Conservation (phyloP, 2,888 invertebrate species). For the Nomada flava region DNA sequence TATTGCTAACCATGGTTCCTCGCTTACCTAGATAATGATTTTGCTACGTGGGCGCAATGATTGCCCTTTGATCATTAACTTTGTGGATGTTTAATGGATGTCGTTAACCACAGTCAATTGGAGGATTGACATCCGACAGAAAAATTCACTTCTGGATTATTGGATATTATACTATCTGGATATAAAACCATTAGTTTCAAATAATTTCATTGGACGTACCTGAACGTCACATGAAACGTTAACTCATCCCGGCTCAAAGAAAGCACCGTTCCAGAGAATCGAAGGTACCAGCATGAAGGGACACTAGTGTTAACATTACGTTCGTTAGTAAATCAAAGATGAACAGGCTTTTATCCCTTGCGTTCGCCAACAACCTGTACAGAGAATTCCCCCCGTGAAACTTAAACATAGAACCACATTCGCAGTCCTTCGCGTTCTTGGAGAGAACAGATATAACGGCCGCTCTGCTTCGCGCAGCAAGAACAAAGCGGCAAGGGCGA, state of each 20-base stretch:
- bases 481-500: slow-evolving; percentile 48
- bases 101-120: no score
- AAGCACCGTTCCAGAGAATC: no score
- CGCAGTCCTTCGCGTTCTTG: slow-evolving; percentile 41
- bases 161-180: no score
- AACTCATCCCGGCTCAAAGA: no score
- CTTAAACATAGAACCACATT: slow-evolving; percentile 51
- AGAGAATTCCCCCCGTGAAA: slow-evolving; percentile 16
- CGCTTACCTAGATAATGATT: not conserved
- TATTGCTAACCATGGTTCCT: not conserved
- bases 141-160: no score
- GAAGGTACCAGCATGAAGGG: no score
- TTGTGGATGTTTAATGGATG: not conserved
- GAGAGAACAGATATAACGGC: no score
- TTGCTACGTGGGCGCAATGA: not conserved
- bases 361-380: slow-evolving; percentile 33
- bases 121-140: no score
- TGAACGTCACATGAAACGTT: no score
- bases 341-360: not conserved
- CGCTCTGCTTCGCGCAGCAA: not conserved
- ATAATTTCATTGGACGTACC: no score
- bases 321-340: not conserved
- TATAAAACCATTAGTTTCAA: no score
- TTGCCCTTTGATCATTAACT: not conserved
- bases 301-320: slow-evolving; percentile 21